Evolutionary conservation across 2,888 invertebrate genomes (phyloP).

Genomic region (Digitonthophagus gazella): DNA sequence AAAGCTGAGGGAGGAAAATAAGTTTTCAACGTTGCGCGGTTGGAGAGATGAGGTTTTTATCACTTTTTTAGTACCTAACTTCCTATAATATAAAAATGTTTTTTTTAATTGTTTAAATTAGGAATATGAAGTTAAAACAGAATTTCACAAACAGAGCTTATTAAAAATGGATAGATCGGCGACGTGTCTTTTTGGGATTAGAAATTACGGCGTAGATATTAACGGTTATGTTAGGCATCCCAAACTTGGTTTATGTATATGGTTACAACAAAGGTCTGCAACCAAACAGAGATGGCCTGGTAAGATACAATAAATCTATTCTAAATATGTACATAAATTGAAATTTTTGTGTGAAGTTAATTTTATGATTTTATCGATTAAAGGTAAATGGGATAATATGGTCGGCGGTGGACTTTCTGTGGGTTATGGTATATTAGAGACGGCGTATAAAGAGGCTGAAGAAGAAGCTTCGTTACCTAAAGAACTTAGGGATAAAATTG

Average conservation of each 20-base stretch:
- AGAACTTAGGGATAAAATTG: constrained; percentile 71
- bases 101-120: constrained; percentile 41
- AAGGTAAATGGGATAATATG: constrained; percentile 91
- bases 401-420: constrained; percentile 91
- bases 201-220: constrained; percentile 92
- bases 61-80: background rate
- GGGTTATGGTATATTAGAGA: constrained; percentile 84
- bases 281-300: constrained; percentile 96
- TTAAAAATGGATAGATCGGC: constrained; percentile 88
- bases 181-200: constrained; percentile 89
- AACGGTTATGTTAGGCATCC: constrained; percentile 89
- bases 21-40: constrained; percentile 79
- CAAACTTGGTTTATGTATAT: constrained; percentile 80
- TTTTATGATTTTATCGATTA: background rate
- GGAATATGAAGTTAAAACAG: constrained; percentile 87
- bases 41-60: constrained; percentile 85
- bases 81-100: background rate
- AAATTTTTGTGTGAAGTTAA: background rate
- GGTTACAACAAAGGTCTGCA: constrained; percentile 88
- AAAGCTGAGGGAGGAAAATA: constrained; percentile 71
- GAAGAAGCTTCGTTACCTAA: constrained; percentile 91
- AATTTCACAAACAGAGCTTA: constrained; percentile 62
- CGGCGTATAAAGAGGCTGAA: constrained; percentile 88
- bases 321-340: too few relatives aligned
- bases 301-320: too few relatives aligned